phyloP scores from a whole-genome alignment of 2,113 vertebrate species.

The Dunckerocampus dactyliophorus region DNA sequence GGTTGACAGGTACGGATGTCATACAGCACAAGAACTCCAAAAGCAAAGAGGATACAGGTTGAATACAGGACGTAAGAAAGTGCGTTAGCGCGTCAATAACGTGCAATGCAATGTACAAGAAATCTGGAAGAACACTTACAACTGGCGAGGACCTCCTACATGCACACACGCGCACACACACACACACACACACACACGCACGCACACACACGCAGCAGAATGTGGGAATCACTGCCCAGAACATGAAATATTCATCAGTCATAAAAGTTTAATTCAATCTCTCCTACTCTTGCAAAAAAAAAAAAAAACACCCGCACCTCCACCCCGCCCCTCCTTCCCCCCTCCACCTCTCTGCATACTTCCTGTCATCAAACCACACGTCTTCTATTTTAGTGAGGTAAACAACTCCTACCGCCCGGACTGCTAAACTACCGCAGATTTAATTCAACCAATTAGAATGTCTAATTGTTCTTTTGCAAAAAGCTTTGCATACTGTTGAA shows the following conservation, averaged over 20 bases:
- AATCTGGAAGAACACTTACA: constrained; percentile 20
- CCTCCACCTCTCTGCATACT: constrained; percentile 26
- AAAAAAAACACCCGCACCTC: constrained; percentile 1
- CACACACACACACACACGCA: constrained; percentile 38
- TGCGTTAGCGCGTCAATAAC: too few species aligned
- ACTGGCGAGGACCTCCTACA: constrained; percentile 13
- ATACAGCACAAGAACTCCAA: too few species aligned
- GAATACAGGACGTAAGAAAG: too few species aligned
- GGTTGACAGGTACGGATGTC: too few species aligned
- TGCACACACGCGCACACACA: constrained; percentile 23
- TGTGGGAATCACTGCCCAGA: constrained; percentile 75
- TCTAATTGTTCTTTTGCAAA: background rate
- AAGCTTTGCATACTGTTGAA: background rate
- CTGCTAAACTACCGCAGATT: constrained; percentile 42
- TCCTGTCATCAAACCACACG: constrained; percentile 48
- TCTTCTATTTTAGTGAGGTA: constrained; percentile 49
- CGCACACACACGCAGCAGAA: constrained; percentile 33
- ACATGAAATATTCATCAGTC: constrained; percentile 79
- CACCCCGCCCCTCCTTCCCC: constrained; percentile 3
- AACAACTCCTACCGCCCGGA: constrained; percentile 38
- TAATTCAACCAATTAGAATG: constrained; percentile 38
- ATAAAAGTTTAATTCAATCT: constrained; percentile 78
- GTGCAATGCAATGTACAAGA: background rate
- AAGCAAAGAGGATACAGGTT: too few species aligned
- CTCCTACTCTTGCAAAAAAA: constrained; percentile 45